Evolutionary conservation across 1,140 invertebrate genomes (phyloP).

Genomic region (Drosophila nigromelanica): DNA sequence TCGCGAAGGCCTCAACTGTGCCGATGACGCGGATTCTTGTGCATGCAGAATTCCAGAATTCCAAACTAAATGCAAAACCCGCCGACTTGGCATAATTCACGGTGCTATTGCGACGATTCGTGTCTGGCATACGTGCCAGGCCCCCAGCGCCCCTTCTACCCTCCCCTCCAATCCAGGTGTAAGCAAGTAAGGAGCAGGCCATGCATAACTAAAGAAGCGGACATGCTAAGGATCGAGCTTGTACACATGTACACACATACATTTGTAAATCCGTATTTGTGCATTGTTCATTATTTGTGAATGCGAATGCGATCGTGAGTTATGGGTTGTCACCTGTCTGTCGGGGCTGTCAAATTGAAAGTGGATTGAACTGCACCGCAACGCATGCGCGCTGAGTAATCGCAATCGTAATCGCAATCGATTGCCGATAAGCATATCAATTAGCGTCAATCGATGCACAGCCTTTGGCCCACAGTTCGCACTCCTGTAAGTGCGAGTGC

Average conservation of each 20-base stretch:
- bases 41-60: constrained; percentile 51
- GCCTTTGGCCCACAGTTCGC: constrained; percentile 19
- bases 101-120: constrained; percentile 54
- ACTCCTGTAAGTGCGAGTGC: constrained; percentile 1
- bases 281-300: constrained; percentile 5
- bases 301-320: constrained; percentile 60
- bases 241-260: constrained; percentile 22
- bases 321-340: constrained; percentile 84
- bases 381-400: constrained; percentile 53
- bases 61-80: constrained; percentile 26
- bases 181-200: too few relatives aligned
- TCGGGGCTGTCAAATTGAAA: constrained; percentile 83
- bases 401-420: constrained; percentile 56
- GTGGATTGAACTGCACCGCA: constrained; percentile 72
- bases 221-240: constrained; percentile 55
- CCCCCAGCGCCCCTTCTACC: neutral
- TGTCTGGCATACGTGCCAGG: constrained; percentile 56
- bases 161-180: neutral
- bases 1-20: constrained; percentile 9
- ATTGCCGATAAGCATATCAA: constrained; percentile 83
- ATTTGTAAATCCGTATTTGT: constrained; percentile 1
- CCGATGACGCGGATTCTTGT: constrained; percentile 47
- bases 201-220: constrained; percentile 76
- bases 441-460: constrained; percentile 66
- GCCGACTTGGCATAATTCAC: constrained; percentile 33